Evolutionary conservation across 2,888 invertebrate genomes (phyloP), one percentile per base, ranked within the genome.

Genomic region (Mellilla xanthometata): DNA sequence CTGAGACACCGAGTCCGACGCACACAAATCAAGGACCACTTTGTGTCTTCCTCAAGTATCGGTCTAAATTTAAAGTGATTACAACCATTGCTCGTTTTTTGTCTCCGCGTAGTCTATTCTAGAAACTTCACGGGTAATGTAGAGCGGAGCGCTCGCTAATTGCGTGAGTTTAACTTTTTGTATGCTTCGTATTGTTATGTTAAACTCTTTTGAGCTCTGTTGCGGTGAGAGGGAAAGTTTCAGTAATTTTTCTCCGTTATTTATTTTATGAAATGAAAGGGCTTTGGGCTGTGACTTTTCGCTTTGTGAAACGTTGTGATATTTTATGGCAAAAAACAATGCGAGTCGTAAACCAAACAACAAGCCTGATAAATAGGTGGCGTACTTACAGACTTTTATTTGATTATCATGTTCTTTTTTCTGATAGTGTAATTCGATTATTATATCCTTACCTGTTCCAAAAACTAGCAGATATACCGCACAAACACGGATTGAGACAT

Each of bases 21-120:
- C 71, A 75, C 77, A 86, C 86, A 86, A 87, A 87, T 87, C 88
- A 86, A 80, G 67, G 68, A 68, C 71, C 77, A 81, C 81, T 87
- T 86, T 84, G 79, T 77, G 80, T 77, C 78, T 79, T 79, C 79
- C 67, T 54, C 66, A 65, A 71, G 65, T 72, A 72, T 69, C 69
- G 69, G 71, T 74, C 76, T 76, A 76, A 76, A 77, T 80, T 74
- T 69, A 78, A 76, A 78, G 64, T 75, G 76, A 81, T 81, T 74
- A 79, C 74, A 66, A 69, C 64, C 68, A 70, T 76, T 81, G 75
- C 77, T 75, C 64, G 56, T 70, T 73, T 77, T 65, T 33, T 29
- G 31, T 47, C 38, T 60, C 62, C 58, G 50, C 55, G 47, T 33
- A 38, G 36, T 57, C 65, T 68, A 65, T 64, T 52, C 62, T 66